Base-by-base conservation (phyloP, 2,888 invertebrate species). In the Conchocele bisecta region DNA sequence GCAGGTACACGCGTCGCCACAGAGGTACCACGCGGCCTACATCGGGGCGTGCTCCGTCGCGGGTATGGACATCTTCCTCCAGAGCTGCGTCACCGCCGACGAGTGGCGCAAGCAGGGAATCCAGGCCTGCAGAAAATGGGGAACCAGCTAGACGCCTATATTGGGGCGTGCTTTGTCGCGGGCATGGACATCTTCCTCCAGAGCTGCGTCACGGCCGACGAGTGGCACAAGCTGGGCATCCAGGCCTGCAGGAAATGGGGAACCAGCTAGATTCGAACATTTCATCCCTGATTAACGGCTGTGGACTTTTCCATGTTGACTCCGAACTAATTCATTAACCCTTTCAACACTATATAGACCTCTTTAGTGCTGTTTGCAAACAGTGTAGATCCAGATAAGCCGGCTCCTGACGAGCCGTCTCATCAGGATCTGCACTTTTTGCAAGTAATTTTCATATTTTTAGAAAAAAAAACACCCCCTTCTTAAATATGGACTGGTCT, bases 21-120 rank as follows among this genome's bases (percentile, higher is more conserved):
- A 93, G 88, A 88, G 93, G 9, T 93, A 93, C 81, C 93, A 93
- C 83, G 92, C 93, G 17, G 92, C 93, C 1, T 94, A 92, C 85
- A 89, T 94, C 41, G 93, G 93, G n/a, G 93, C 93, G 1, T 93
- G 93, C 69, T 90, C 92, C 20, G 89, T 93, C 61, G 92, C 93
- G 2, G 81, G 84, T 50, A 90, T 91, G 75, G 84, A 87, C 17
- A 89, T 88, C 29, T 92, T 92, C 81, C 86, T 91, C 35, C 87
- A 90, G 78, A 86, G 87, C 58, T 88, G 89, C 71, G 89, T 91
- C 44, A 83, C 83, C 0, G 66, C 83, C 3, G 86, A 88, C 9
- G 88, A 90, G 60, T 91, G 91, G 91, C 83, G 79, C 50, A 82
- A 74, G 44, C 68, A 82, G 33, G 86, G 87, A 0, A 74, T 67